Evolutionary conservation across 2,113 vertebrate species (phyloP).

Genomic region (Bubo bubo): DNA sequence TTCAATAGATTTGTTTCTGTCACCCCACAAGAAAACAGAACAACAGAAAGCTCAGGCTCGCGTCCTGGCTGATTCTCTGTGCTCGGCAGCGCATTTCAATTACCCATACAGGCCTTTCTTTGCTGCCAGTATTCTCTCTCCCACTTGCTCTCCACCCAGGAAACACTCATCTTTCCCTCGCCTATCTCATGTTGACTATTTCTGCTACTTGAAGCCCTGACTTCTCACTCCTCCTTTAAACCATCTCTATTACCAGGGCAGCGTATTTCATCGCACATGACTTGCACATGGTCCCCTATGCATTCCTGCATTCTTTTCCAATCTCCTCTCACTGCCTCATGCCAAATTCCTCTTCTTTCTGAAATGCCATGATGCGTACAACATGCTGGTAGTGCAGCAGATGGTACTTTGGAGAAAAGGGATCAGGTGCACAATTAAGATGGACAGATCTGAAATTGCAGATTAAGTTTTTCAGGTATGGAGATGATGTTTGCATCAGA

Average conservation of each 20-base stretch:
- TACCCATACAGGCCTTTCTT: neutral
- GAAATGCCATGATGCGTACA: neutral
- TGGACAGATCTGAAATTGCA: neutral
- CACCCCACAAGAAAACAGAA: conserved; percentile 25
- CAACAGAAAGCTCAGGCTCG: neutral
- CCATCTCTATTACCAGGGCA: neutral
- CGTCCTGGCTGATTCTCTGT: neutral
- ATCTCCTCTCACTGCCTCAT: neutral
- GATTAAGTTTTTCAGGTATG: neutral
- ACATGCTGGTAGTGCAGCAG: neutral
- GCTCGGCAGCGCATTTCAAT: neutral
- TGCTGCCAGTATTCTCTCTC: neutral
- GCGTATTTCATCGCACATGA: accelerated
- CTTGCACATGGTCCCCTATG: neutral
- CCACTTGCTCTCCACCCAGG: neutral
- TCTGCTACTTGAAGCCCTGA: neutral
- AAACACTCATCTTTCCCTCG: neutral
- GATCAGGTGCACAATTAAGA: neutral
- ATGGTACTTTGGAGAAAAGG: neutral
- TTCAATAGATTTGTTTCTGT: conserved; percentile 52
- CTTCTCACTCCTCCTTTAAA: neutral
- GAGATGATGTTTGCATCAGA: neutral
- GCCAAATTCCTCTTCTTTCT: neutral
- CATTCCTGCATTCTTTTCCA: neutral
- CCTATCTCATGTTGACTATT: neutral